These are phyloP conservation scores for Hypolimnas misippus DNA, from an alignment of 2,888 invertebrate genomes.

Conservation along the genomic window DNA sequence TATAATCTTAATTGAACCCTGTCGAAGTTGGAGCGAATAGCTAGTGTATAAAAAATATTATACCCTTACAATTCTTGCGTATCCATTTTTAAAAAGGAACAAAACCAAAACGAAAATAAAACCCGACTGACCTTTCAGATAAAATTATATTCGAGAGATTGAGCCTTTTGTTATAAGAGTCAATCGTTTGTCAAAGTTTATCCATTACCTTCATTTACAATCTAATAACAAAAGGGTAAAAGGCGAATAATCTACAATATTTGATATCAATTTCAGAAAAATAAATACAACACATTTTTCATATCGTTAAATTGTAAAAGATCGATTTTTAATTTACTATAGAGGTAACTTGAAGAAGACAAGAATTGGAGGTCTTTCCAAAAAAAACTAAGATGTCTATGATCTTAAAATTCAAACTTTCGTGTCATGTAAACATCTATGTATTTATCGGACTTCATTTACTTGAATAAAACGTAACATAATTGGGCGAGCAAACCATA, in stretches of 20 bases:
- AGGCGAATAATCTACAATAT: constrained; percentile 49
- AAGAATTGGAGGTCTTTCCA: too few relatives aligned
- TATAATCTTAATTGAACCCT: too few relatives aligned
- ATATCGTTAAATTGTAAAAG: too few relatives aligned
- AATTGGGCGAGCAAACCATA: too few relatives aligned
- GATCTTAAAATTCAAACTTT: too few relatives aligned
- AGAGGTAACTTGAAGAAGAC: too few relatives aligned
- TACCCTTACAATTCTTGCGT: neutral
- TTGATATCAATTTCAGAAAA: constrained; percentile 1
- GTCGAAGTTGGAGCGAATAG: too few relatives aligned
- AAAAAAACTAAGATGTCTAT: too few relatives aligned
- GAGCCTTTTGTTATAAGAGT: constrained; percentile 68
- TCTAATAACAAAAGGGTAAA: constrained; percentile 67
- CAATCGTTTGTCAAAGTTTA: constrained; percentile 73
- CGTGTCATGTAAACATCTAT: too few relatives aligned
- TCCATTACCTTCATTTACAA: constrained; percentile 66
- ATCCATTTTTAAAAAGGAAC: constrained; percentile 6
- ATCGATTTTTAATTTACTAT: too few relatives aligned
- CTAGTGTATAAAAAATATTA: neutral
- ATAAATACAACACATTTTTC: neutral
- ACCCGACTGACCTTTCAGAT: constrained; percentile 60
- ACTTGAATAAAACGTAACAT: too few relatives aligned
- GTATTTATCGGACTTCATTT: too few relatives aligned
- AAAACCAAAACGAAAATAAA: constrained; percentile 56
- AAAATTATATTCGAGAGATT: constrained; percentile 70